A percentile compares a stretch with the other conserved stretches of the same genome.
Evolutionary conservation across 2,888 invertebrate genomes (phyloP).

Genomic region (Nysson spinosus): DNA sequence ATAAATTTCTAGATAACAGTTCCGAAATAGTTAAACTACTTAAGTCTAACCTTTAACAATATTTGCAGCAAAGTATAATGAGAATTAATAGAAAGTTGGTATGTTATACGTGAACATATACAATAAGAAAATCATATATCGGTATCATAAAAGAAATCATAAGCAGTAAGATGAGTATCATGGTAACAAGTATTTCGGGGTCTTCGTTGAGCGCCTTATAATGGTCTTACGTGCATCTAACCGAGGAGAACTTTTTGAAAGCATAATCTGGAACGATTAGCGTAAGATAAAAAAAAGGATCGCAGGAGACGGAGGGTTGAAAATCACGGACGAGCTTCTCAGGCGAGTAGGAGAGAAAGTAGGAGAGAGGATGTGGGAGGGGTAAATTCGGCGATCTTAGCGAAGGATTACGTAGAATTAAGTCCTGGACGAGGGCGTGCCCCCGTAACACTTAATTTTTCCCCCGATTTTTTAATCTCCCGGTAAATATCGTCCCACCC

Average conservation of each 20-base stretch:
- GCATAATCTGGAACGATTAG: conserved; percentile 50
- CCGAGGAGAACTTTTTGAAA: conserved; percentile 25
- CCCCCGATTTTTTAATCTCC: conserved; percentile 78
- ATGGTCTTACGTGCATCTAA: conserved; percentile 9
- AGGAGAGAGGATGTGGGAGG: conserved; percentile 32
- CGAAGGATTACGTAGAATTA: conserved; percentile 76
- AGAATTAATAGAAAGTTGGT: no score
- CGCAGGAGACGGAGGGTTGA: conserved; percentile 35
- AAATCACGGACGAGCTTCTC: conserved; percentile 50
- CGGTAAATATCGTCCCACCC: conserved; percentile 76
- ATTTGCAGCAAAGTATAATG: no score
- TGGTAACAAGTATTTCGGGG: background rate
- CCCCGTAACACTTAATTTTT: conserved; percentile 78
- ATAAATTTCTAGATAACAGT: no score
- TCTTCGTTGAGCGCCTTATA: background rate
- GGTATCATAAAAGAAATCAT: background rate
- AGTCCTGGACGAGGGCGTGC: conserved; percentile 71
- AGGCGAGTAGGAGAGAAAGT: conserved; percentile 21
- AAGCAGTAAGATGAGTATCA: background rate
- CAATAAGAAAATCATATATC: no score
- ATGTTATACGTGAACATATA: no score
- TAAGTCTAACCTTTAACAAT: no score
- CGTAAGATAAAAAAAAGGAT: conserved; percentile 28
- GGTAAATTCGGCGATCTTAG: conserved; percentile 71
- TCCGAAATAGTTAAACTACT: no score